Evolutionary conservation across 2,888 invertebrate genomes (phyloP).

Genomic region (Metopia argyrocephala): DNA sequence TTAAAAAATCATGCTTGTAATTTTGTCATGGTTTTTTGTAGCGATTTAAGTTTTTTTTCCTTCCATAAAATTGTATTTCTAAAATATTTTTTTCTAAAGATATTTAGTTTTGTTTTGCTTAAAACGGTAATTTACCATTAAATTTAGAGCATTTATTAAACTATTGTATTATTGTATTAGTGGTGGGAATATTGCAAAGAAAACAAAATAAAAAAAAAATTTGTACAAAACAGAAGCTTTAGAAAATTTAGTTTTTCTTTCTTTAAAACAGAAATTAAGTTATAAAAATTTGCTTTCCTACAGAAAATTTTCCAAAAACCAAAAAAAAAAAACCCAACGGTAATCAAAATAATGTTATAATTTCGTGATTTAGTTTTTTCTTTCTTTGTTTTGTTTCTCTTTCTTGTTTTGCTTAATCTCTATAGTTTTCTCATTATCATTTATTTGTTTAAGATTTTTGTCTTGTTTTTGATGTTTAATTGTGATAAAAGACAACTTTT

Average conservation of each 20-base stretch:
- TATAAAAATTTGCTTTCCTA: slow-evolving; percentile 54
- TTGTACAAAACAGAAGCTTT: slow-evolving; percentile 35
- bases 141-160: slow-evolving; percentile 67
- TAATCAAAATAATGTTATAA: slow-evolving; percentile 48
- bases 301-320: slow-evolving; percentile 2
- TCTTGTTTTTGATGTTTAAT: background rate
- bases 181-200: slow-evolving; percentile 58
- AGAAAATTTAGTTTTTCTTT: slow-evolving; percentile 7
- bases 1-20: slow-evolving; percentile 63
- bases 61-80: slow-evolving; percentile 17
- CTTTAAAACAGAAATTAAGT: slow-evolving; percentile 50
- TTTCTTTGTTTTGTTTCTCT: background rate
- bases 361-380: slow-evolving; percentile 58
- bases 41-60: slow-evolving; percentile 3
- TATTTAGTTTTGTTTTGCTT: slow-evolving; percentile 24
- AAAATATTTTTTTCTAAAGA: slow-evolving; percentile 3
- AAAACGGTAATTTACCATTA: slow-evolving; percentile 67
- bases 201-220: slow-evolving; percentile 2
- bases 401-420: no score
- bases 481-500: slow-evolving; percentile 4
- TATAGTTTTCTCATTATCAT: background rate
- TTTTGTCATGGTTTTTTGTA: slow-evolving; percentile 58
- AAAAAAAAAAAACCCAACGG: slow-evolving; percentile 5
- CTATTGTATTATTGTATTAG: no score
- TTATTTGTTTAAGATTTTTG: slow-evolving; percentile 7